A percentile compares a stretch with the other conserved stretches of the same genome.
Evolutionary conservation across 2,888 invertebrate genomes (phyloP).

Genomic region (Cyrtodaria siliqua): DNA sequence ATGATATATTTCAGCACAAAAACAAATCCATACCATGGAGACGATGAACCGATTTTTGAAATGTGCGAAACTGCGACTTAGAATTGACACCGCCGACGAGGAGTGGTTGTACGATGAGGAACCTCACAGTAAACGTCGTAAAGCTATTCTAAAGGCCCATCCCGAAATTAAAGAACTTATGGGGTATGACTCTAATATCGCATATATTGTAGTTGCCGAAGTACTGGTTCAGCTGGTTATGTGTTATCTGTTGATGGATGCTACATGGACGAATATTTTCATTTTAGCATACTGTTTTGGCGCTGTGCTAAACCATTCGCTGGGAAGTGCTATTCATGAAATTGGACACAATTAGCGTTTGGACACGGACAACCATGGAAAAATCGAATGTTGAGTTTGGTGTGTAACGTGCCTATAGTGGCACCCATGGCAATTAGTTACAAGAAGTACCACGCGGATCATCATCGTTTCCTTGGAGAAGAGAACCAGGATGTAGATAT

Average conservation of each 20-base stretch:
- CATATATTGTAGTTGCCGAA: conserved; percentile 75
- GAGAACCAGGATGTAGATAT: conserved; percentile 85
- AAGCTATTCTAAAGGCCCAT: conserved; percentile 91
- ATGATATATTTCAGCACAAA: not conserved
- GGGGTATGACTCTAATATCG: conserved; percentile 83
- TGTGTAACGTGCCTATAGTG: conserved; percentile 84
- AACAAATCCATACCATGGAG: conserved; percentile 16
- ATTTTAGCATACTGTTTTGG: conserved; percentile 80
- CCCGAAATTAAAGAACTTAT: conserved; percentile 86
- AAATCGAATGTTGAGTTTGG: conserved; percentile 83
- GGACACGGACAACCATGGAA: conserved; percentile 81
- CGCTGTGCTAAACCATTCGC: conserved; percentile 84
- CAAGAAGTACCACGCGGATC: conserved; percentile 85
- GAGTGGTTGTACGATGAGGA: conserved; percentile 98
- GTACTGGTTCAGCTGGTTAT: conserved; percentile 78
- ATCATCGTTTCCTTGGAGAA: conserved; percentile 85
- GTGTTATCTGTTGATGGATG: conserved; percentile 76
- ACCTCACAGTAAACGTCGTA: conserved; percentile 97
- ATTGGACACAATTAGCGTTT: conserved; percentile 85
- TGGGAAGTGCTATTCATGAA: conserved; percentile 85
- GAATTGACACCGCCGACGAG: conserved; percentile 71
- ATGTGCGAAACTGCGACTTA: conserved; percentile 67
- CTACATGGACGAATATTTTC: conserved; percentile 78
- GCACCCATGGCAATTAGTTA: conserved; percentile 85
- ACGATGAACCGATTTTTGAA: conserved; percentile 65